Base-by-base conservation (phyloP, 2,888 invertebrate species). In the Stratiomys singularior region DNA sequence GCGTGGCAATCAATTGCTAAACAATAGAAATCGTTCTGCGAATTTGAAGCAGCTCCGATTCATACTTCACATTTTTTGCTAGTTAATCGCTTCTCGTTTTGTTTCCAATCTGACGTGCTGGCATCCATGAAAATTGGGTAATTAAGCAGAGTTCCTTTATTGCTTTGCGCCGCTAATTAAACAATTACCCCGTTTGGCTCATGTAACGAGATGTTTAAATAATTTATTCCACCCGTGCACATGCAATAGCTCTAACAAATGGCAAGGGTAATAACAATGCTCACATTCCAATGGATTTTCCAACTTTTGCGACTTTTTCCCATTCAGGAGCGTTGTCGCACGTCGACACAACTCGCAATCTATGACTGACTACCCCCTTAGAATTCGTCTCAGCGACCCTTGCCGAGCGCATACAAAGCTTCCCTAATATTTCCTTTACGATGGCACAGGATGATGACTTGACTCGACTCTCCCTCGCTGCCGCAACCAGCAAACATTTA, bases 401-500 rank as follows among this genome's bases (percentile, higher is more conserved):
- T 25, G 23, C 69, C 25, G n/a, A 13, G 67, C 67, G 47, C 18
- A 47, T 47, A 23, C 18, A 46, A 69, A 30, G 4, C 46, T 21
- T 25, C 69, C 69, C 46, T 27, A 47, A 69, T 47, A 47, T 46
- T 47, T 25, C 15, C 47, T 3, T 37, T 37, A 37, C 37, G 27
- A 13, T 7, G 28, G 21, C 21, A 72, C 15, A 28, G 52, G 37
- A 13, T 56, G 64, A 30, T 5, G 25, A 25, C 7, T 60, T 60
- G 5, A 3, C 7, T 60, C 23, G 5, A 3, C n/a, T 13, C 5
- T 64, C 23, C 13, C 28, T n/a, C n/a, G 15, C 21, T n/a, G 13
- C 64, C n/a, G 11, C 25, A 23, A 18, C 21, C 18, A 60, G 77
- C 58, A 72, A 77, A 78, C 69, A 79, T 79, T 79, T 79, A 79